A percentile compares a stretch with the other conserved stretches of the same genome.
Conservation (phyloP, 2,888 invertebrate species). For the Endotricha flammealis region DNA sequence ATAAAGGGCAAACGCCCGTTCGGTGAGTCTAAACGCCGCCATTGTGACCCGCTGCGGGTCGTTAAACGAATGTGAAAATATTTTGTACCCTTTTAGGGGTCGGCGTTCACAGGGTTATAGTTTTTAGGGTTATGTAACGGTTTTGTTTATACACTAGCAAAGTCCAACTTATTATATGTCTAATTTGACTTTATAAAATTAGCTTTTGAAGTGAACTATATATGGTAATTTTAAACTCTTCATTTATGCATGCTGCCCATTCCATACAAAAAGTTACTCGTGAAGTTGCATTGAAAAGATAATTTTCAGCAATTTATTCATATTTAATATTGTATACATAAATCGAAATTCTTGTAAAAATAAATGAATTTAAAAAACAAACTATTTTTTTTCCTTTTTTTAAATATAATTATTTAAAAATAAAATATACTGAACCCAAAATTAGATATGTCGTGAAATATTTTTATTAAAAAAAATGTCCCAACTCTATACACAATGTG, state of each 20-base stretch:
- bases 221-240: no score
- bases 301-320: no score
- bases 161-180: no score
- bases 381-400: background rate
- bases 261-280: no score
- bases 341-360: no score
- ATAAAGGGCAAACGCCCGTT: conserved; percentile 70
- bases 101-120: conserved; percentile 19
- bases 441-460: conserved; percentile 12
- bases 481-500: conserved; percentile 50
- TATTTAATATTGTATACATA: no score
- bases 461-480: conserved; percentile 33
- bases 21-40: conserved; percentile 66
- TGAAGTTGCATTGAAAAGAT: no score
- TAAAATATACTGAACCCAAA: conserved; percentile 23
- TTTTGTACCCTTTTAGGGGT: conserved; percentile 58
- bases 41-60: conserved; percentile 65
- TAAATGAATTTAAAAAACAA: no score
- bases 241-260: no score
- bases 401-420: background rate
- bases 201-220: no score
- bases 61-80: conserved; percentile 74
- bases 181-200: no score
- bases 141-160: background rate
- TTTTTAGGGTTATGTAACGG: conserved; percentile 3